phyloP scores from a whole-genome alignment of 2,113 vertebrate species.

The Nothoprocta perdicaria region DNA sequence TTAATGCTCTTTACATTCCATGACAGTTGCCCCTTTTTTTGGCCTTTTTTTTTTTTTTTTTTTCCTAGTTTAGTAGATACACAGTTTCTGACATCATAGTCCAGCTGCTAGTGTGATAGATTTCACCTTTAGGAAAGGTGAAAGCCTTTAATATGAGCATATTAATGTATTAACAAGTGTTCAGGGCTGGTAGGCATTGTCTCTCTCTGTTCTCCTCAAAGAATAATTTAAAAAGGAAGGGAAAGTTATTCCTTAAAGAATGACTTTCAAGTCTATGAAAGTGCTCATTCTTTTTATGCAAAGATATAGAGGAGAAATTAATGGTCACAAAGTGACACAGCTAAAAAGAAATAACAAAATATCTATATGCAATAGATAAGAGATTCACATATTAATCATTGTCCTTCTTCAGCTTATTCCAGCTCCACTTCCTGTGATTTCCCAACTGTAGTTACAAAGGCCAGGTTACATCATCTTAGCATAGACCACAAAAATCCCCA shows the following conservation, averaged over 20 bases:
- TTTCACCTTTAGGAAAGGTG: background rate
- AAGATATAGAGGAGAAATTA: background rate
- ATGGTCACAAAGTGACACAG: background rate
- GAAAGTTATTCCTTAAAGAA: too few species aligned
- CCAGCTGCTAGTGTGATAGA: background rate
- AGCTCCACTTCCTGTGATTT: background rate
- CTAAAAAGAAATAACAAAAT: background rate
- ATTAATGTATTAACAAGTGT: background rate
- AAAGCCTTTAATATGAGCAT: rapidly evolving
- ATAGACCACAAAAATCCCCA: background rate
- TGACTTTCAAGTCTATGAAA: background rate
- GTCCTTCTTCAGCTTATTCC: background rate
- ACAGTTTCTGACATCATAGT: background rate
- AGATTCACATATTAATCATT: background rate
- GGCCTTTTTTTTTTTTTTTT: background rate
- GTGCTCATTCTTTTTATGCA: background rate
- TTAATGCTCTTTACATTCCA: background rate
- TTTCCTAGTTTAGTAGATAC: background rate
- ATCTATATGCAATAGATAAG: background rate
- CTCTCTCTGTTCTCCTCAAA: background rate
- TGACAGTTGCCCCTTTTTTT: background rate
- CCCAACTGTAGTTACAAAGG: background rate
- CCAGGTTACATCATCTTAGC: background rate
- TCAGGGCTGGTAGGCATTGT: background rate
- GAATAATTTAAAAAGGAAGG: background rate